Base-by-base conservation (phyloP, 2,888 invertebrate species). In the Sarcophaga carnaria region DNA sequence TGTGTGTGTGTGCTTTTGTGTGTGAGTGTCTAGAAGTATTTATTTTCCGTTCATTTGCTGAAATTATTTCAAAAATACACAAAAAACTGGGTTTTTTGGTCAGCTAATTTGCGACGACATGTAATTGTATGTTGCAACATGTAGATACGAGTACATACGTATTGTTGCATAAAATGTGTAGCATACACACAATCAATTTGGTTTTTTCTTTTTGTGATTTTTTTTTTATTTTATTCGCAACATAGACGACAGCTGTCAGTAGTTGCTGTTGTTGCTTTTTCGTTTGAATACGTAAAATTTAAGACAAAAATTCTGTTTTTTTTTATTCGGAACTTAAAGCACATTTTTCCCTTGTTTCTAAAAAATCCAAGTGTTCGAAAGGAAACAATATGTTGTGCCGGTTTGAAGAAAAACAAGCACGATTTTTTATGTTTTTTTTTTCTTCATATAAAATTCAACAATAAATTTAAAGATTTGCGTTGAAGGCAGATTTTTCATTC, bases 51-150 rank as follows among this genome's bases (percentile, higher is more conserved):
- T 25, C 25, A 78, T 78, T 49, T 72, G 37, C 27, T 63, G 70
- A 59, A 59, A 37, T 14, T 63, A 5, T 47, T 47, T 71, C 25
- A 37, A 27, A 60, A 69, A 77, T 49, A 64, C 67, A 75, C 2
- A 11, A 86, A 75, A 83, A 86, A 83, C 70, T 83, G 77, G 86
- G 86, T 86, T 86, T 86, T 86, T 86, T 86, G 86, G 86, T 86
- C 86, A 86, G 66, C 86, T 75, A 80, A 86, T 80, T 86, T 83
- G 72, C 37, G 37, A 37, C 37, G 37, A 37, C 37, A 37, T 10
- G 37, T 37, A 37, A 8, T 37, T 8, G 37, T 37, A 64, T 63
- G 62, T 62, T 12, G 63, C 54, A 22, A 60, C 60, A 60, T n/a
- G 54, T 54, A 66, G 3, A 59, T 17, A 62, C 49, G 47, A 8